phyloP scores from a whole-genome alignment of 2,888 invertebrate genomes.

The Lasioglossum lativentre region DNA sequence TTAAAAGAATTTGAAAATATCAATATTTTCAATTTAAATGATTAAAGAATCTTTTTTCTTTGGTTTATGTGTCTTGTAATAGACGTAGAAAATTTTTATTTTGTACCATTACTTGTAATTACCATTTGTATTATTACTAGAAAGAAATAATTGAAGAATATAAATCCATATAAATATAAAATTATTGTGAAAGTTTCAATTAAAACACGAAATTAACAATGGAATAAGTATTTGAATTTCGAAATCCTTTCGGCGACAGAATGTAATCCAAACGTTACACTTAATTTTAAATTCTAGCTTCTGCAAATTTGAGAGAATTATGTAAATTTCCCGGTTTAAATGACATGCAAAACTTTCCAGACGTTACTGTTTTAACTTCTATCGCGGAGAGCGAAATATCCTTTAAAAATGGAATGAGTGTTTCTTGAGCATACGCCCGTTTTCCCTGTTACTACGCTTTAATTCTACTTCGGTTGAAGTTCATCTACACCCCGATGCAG shows the following conservation, averaged over 20 bases:
- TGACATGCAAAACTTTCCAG: constrained; percentile 41
- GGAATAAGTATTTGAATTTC: too few relatives aligned
- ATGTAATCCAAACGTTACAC: background rate
- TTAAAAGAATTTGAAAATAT: too few relatives aligned
- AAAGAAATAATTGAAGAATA: too few relatives aligned
- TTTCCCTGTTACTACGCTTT: background rate
- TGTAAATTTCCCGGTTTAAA: background rate
- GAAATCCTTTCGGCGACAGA: background rate
- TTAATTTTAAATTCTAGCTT: background rate
- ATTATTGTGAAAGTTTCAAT: background rate
- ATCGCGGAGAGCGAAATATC: constrained; percentile 1
- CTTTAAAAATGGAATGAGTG: background rate
- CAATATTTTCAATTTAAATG: too few relatives aligned
- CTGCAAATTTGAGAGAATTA: constrained; percentile 3
- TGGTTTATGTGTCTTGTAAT: too few relatives aligned
- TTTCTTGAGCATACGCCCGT: background rate
- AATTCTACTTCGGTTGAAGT: background rate
- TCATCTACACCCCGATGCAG: background rate
- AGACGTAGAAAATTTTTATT: too few relatives aligned
- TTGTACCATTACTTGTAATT: too few relatives aligned
- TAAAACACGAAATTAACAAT: background rate
- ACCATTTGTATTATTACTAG: too few relatives aligned
- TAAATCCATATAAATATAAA: background rate
- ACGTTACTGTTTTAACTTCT: background rate
- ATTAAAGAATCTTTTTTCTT: too few relatives aligned